These are phyloP conservation scores for Corythoichthys haematopterus DNA, from an alignment of 2,113 vertebrate species.

Conservation along the genomic window DNA sequence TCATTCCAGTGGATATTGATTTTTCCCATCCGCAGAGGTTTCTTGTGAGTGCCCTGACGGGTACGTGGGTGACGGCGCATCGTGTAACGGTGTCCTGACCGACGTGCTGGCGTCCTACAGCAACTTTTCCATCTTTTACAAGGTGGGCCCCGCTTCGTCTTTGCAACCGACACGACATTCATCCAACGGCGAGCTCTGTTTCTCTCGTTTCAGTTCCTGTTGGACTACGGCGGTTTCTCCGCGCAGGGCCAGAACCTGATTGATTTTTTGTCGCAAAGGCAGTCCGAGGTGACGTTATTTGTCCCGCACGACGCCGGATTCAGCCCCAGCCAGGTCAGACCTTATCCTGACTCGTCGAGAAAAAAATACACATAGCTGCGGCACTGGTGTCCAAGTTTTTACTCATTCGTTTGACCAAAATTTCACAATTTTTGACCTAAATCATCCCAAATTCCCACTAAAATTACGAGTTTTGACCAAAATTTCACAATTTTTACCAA, in stretches of 20 bases:
- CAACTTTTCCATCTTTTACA: conserved; percentile 86
- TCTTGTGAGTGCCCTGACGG: conserved; percentile 75
- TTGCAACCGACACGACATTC: background rate
- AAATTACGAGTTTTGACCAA: too few relatives aligned
- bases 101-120: conserved; percentile 75
- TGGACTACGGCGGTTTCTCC: conserved; percentile 76
- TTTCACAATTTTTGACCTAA: too few relatives aligned
- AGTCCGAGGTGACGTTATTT: conserved; percentile 81
- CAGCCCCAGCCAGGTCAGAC: conserved; percentile 74
- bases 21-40: conserved; percentile 72
- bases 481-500: too few relatives aligned
- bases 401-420: too few relatives aligned
- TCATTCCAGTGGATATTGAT: background rate
- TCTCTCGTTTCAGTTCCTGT: conserved; percentile 69
- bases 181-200: background rate
- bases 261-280: conserved; percentile 75
- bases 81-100: conserved; percentile 84
- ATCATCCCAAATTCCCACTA: too few relatives aligned
- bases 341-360: too few relatives aligned
- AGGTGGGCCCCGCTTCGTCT: conserved; percentile 62
- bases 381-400: too few relatives aligned
- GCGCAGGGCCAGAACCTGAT: conserved; percentile 75
- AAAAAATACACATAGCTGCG: too few relatives aligned
- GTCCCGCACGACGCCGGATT: conserved; percentile 87
- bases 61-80: conserved; percentile 82